Conservation (phyloP, 2,113 vertebrate species). For the Calypte anna region DNA sequence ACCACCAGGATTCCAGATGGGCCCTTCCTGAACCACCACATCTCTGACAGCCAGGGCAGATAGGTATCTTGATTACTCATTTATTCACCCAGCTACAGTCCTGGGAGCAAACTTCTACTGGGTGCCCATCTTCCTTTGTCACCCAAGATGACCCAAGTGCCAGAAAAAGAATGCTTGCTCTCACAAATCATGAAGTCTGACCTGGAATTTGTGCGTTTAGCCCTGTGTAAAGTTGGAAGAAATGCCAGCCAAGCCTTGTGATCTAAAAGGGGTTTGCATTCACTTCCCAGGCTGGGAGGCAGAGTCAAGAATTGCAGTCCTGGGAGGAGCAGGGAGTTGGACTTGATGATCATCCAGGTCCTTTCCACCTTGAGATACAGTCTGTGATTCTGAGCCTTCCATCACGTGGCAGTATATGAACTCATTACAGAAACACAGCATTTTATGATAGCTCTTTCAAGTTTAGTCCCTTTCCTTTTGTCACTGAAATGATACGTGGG, state of each 20-base stretch:
- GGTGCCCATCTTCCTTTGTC: neutral
- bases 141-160: neutral
- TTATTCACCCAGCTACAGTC: neutral
- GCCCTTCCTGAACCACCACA: neutral
- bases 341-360: rapidly evolving
- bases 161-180: neutral
- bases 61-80: neutral
- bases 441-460: neutral
- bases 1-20: slow-evolving; percentile 7
- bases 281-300: neutral
- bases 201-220: neutral
- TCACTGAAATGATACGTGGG: neutral
- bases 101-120: neutral
- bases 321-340: neutral
- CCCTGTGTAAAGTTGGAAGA: neutral
- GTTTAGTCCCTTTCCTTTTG: neutral
- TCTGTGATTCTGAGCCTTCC: neutral
- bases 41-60: neutral
- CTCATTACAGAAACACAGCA: neutral
- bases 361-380: neutral
- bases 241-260: neutral
- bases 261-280: neutral
- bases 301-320: neutral
- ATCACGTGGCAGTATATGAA: neutral
- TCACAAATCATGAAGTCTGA: neutral